phyloP scores from a whole-genome alignment of 2,113 vertebrate species.

The Notarius lentiginosus region DNA sequence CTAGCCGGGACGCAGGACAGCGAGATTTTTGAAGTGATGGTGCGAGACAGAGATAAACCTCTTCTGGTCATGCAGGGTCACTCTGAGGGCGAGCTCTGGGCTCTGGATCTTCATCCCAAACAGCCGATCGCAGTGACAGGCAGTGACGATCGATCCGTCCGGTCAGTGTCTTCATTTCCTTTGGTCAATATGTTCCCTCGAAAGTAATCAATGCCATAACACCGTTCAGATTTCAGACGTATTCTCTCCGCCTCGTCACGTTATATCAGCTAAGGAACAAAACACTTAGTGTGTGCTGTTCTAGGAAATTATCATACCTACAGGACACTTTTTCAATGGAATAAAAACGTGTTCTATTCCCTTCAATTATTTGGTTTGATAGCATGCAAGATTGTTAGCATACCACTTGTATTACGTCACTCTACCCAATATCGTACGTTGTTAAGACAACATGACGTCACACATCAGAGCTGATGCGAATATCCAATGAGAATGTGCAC shows the following conservation, averaged over 20 bases:
- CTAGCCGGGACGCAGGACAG: conserved; percentile 95
- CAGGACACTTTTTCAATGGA: no score
- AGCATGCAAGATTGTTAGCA: no score
- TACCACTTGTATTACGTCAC: no score
- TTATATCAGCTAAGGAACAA: not conserved
- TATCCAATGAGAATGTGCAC: no score
- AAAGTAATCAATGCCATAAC: not conserved
- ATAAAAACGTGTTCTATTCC: no score
- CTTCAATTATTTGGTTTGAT: no score
- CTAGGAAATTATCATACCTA: not conserved
- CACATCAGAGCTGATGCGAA: no score
- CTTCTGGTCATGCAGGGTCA: conserved; percentile 95
- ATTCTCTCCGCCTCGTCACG: not conserved
- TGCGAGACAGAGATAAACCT: conserved; percentile 91
- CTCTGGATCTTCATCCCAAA: conserved; percentile 90
- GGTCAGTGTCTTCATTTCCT: conserved; percentile 67
- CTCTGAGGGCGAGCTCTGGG: conserved; percentile 97
- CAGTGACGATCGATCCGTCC: conserved; percentile 91
- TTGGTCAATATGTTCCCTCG: not conserved
- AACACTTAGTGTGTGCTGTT: not conserved
- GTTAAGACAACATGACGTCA: no score
- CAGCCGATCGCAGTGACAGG: conserved; percentile 92
- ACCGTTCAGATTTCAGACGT: not conserved
- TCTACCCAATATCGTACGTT: no score
- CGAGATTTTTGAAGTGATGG: conserved; percentile 96